Evolutionary conservation across 2,113 vertebrate genomes (phyloP), one percentile per base, ranked within the genome.

Genomic region (Pollimyrus isidori): DNA sequence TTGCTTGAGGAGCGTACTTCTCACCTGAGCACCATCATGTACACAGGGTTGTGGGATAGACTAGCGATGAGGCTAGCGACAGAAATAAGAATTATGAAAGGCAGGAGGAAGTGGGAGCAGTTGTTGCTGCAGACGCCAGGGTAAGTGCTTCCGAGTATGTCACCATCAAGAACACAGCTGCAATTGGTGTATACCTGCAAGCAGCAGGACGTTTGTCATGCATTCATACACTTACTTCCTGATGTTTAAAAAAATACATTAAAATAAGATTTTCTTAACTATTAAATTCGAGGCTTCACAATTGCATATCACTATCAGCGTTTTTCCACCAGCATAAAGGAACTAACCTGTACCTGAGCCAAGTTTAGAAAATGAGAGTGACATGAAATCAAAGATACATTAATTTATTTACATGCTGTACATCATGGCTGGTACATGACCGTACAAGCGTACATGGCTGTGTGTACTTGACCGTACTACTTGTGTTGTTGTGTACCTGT

Each of bases 1-100:
- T 30, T 35, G 50, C 39, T 19, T 23, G 2, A 49, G 48, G 48
- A 42, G 49, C 19, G 1, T 39, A 23, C 4, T 35, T n/a, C 89
- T 93, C 92, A 99, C 98, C 98, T 95, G 93, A 99, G 95, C 42
- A 99, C 96, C 98, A 99, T 99, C 98, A 99, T 99, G 95, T 99
- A 99, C 89, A 99, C 95, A 0, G 98, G 98, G 90, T 99, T 99
- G 95, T 99, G 98, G 58, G 96, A 96, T 86, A 97, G 86, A 90
- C 97, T 97, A 93, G 98, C 97, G 0, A 98, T 89, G 46, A 99
- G 91, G 0, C 96, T 96, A 11, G 96, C 97, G 4, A 98, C 93
- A 89, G 98, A 98, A 93, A 99, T 96, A 93, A 98, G 92, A 82
- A 98, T 95, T 30, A 96, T 96, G 92, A 95, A 91, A 0, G 97